Evolutionary conservation across 1,140 invertebrate species (phyloP).

Genomic region (Eueides isabella): DNA sequence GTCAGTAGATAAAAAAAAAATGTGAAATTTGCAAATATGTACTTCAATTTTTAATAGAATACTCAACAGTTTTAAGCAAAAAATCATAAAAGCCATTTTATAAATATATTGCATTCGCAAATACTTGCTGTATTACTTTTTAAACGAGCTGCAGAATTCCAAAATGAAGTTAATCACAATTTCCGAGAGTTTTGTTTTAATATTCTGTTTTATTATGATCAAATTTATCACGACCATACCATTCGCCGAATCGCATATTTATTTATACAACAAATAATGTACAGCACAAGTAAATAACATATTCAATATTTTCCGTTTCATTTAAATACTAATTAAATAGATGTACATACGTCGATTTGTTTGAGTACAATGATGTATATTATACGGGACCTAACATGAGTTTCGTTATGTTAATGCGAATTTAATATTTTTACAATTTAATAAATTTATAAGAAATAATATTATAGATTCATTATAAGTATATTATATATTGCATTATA

Average conservation of each 20-base stretch:
- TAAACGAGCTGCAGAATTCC: conserved; percentile 29
- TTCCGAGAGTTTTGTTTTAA: conserved; percentile 36
- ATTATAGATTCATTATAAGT: too few relatives aligned
- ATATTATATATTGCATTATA: too few relatives aligned
- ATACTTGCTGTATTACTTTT: conserved; percentile 26
- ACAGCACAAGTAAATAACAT: conserved; percentile 30
- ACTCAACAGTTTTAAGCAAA: conserved; percentile 10
- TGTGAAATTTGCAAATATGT: not conserved
- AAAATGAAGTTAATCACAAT: conserved; percentile 37
- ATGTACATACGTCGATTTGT: not conserved
- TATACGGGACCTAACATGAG: too few relatives aligned
- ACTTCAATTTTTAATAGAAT: not conserved
- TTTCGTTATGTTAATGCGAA: too few relatives aligned
- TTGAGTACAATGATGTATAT: not conserved
- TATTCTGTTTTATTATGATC: conserved; percentile 39
- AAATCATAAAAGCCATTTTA: conserved; percentile 18
- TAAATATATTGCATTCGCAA: conserved; percentile 21
- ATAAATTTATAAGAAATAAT: too few relatives aligned
- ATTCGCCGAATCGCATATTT: conserved; percentile 29
- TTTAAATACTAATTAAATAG: conserved; percentile 40
- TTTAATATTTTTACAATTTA: too few relatives aligned
- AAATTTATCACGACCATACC: conserved; percentile 33
- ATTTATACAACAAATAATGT: conserved; percentile 30
- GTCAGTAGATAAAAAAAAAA: not conserved
- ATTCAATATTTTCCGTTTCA: conserved; percentile 36